phyloP scores from a whole-genome alignment of 2,113 vertebrate species.

The Chaetorhynchus papuensis region DNA sequence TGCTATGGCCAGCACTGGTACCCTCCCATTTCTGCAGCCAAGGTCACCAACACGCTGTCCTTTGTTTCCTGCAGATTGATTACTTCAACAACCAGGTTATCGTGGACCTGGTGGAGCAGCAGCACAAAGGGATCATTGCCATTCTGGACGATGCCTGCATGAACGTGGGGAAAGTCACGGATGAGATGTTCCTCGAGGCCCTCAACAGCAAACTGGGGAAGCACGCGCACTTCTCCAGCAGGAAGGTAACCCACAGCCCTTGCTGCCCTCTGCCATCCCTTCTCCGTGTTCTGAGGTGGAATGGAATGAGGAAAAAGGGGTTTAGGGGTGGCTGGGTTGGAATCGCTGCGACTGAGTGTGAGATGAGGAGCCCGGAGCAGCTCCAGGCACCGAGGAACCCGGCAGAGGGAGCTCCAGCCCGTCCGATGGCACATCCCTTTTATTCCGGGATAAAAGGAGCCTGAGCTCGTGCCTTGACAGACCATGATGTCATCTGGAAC shows the following conservation, averaged over 20 bases:
- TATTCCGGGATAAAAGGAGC: neutral
- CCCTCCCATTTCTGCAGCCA: neutral
- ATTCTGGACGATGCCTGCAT: constrained; percentile 95
- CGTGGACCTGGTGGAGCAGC: constrained; percentile 94
- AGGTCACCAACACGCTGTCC: neutral
- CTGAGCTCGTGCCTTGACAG: constrained; percentile 12
- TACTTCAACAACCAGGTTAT: constrained; percentile 99
- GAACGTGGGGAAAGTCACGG: constrained; percentile 96
- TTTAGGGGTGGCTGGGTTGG: neutral
- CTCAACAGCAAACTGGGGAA: constrained; percentile 90
- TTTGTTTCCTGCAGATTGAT: constrained; percentile 81
- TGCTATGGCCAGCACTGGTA: neutral
- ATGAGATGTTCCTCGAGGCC: constrained; percentile 92
- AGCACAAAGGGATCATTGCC: constrained; percentile 95
- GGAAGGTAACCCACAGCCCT: constrained; percentile 79
- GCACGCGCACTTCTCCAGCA: constrained; percentile 93
- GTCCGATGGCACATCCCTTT: neutral
- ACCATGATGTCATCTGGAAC: constrained; percentile 76
- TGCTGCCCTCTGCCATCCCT: neutral
- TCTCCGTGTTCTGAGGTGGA: accelerated
- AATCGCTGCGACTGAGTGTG: accelerated
- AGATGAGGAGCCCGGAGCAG: neutral
- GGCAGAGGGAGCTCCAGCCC: constrained; percentile 71
- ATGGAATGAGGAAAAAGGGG: neutral
- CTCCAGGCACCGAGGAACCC: neutral